These are phyloP conservation scores for Corynorhinus townsendii DNA, from an alignment of 2,113 vertebrate species.

Conservation along the genomic window DNA sequence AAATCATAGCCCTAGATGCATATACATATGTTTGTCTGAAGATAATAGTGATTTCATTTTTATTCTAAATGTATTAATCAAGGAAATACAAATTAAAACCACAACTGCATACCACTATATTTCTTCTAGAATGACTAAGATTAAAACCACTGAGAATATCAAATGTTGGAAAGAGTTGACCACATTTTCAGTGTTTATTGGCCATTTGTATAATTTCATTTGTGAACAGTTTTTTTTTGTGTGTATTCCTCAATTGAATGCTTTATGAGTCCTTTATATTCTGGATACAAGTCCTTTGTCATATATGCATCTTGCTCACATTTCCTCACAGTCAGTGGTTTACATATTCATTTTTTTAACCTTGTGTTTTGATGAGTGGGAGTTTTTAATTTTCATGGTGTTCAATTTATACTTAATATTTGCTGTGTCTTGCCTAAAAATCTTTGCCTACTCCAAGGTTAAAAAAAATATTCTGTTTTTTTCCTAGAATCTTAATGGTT, in stretches of 20 bases:
- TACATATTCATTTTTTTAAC: not conserved
- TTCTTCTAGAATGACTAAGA: not conserved
- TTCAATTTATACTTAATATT: not conserved
- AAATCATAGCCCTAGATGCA: not conserved
- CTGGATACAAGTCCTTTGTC: too few relatives aligned
- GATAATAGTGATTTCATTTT: not conserved
- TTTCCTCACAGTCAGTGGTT: not conserved
- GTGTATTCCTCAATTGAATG: too few relatives aligned
- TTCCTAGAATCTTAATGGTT: not conserved
- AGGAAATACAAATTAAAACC: not conserved
- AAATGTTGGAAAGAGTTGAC: not conserved
- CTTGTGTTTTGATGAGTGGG: not conserved
- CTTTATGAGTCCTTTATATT: too few relatives aligned
- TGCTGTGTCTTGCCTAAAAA: not conserved
- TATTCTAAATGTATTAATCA: not conserved
- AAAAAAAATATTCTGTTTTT: not conserved
- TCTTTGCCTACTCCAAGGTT: not conserved
- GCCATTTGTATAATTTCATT: not conserved
- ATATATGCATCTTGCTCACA: not conserved
- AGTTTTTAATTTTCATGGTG: not conserved
- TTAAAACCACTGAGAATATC: not conserved
- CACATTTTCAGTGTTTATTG: not conserved
- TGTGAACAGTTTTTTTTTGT: not conserved
- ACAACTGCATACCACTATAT: not conserved
- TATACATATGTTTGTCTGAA: not conserved